Base-by-base conservation (phyloP, 2,797 vertebrate species). In the Myotis daubentonii region DNA sequence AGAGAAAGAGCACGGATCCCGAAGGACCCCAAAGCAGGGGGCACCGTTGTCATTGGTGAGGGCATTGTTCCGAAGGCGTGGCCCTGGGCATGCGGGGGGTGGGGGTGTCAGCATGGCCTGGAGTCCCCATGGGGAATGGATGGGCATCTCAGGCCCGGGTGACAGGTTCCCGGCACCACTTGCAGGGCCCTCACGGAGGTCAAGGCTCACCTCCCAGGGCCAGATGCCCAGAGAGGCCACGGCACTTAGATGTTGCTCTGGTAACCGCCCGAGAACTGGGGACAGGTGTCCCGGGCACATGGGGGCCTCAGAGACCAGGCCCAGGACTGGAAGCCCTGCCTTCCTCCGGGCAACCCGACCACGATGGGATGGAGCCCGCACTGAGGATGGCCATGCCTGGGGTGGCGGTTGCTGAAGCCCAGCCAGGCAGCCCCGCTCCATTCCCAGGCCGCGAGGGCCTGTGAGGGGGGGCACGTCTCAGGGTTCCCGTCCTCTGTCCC, bases 21-120 rank as follows among this genome's bases (percentile, higher is more conserved):
- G 6, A 15, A 62, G 51, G 17, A 4, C 17, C 86, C 89, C 94
- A 68, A 94, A 93, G 96, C 87, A 89, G 95, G 87, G 85, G 83
- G 89, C 95, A 16, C 79, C 85, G 94, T 88, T 83, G 88, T 78
- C 72, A 82, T 88, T 78, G 11, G 92, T 93, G 93, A 89, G 84
- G 71, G n/a, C 86, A 49, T 79, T 23, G 38, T 93, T 25, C 94
- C 88, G 33, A 38, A 88, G 94, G 49, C 0, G 0, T 12, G 30
- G 30, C 38, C 36, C 66, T 1, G 0, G 11, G 51, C 93, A 89
- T 75, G 74, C 41, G 20, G 7, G 41, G 41, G 41, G 41, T 8
- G 8, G 41, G 78, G 91, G 89, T 91, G 12, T 95, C 87, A 70
- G 93, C 95, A 75, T 8, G 71, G 19, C 86, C 70, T 17, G 70